phyloP scores from a whole-genome alignment of 2,888 invertebrate species.

The Drosophila lacicola region DNA sequence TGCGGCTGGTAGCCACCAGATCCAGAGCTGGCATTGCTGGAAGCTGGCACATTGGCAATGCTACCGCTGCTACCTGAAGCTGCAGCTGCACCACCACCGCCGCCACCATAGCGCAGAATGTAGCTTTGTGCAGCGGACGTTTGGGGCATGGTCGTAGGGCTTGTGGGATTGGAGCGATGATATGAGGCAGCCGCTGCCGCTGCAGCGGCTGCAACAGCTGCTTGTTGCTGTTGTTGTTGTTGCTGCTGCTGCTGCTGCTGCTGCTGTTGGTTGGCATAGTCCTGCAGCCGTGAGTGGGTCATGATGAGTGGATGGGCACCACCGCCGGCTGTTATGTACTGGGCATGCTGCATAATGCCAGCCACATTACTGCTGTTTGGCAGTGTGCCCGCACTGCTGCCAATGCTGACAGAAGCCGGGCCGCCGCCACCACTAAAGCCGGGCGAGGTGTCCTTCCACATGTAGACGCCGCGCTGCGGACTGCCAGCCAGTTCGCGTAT shows the following conservation, averaged over 20 bases:
- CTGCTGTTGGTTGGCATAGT: slow-evolving; percentile 77
- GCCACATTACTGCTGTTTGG: slow-evolving; percentile 70
- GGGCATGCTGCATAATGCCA: slow-evolving; percentile 76
- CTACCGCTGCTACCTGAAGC: slow-evolving; percentile 65
- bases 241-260: slow-evolving; percentile 73
- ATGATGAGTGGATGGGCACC: slow-evolving; percentile 83
- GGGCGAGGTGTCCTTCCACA: slow-evolving; percentile 92
- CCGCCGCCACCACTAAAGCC: slow-evolving; percentile 85
- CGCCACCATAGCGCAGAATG: slow-evolving; percentile 81
- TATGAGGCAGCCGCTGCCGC: slow-evolving; percentile 83
- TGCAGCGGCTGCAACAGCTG: slow-evolving; percentile 70
- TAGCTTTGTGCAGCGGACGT: slow-evolving; percentile 81
- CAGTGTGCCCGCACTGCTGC: slow-evolving; percentile 84
- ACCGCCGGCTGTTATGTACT: slow-evolving; percentile 78
- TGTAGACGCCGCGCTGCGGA: slow-evolving; percentile 92
- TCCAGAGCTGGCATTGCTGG: slow-evolving; percentile 26
- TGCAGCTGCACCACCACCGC: slow-evolving; percentile 31
- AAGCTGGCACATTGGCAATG: slow-evolving; percentile 56
- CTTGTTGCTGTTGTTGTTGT: slow-evolving; percentile 69
- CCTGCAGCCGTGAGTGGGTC: slow-evolving; percentile 82
- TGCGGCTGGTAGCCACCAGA: slow-evolving; percentile 87
- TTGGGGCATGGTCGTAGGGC: slow-evolving; percentile 87
- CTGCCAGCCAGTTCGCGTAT: slow-evolving; percentile 95
- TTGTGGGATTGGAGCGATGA: slow-evolving; percentile 91
- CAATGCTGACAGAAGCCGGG: slow-evolving; percentile 66